These are phyloP conservation scores for Campopleginae sp. DNA, from an alignment of 2,888 invertebrate genomes.

Conservation along the genomic window DNA sequence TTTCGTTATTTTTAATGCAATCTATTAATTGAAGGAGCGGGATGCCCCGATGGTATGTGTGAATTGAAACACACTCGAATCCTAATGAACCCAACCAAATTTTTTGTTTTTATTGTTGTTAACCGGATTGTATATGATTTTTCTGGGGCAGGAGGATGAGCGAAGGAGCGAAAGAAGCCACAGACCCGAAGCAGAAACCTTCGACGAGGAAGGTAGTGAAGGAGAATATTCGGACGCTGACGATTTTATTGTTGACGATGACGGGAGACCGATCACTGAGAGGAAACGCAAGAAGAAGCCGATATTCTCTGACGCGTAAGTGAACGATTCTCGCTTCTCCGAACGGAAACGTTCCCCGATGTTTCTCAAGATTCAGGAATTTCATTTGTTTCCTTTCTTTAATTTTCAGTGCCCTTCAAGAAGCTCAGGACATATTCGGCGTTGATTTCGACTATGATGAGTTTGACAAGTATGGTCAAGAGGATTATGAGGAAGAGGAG, in stretches of 20 bases:
- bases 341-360: neutral
- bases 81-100: neutral
- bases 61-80: conserved; percentile 34
- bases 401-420: conserved; percentile 90
- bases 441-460: conserved; percentile 98
- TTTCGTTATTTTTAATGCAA: conserved; percentile 66
- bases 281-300: conserved; percentile 91
- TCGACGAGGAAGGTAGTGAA: conserved; percentile 90
- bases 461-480: conserved; percentile 90
- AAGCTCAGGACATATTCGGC: conserved; percentile 98
- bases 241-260: conserved; percentile 99
- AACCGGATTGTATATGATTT: neutral
- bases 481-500: conserved; percentile 89
- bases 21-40: conserved; percentile 73
- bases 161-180: conserved; percentile 90
- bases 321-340: neutral
- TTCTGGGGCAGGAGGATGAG: conserved; percentile 92
- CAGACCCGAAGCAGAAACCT: conserved; percentile 87
- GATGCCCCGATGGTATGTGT: conserved; percentile 73
- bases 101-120: neutral
- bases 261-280: conserved; percentile 93
- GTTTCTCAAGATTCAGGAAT: neutral
- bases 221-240: conserved; percentile 94
- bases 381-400: neutral
- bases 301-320: conserved; percentile 92